A percentile compares a stretch with the other conserved stretches of the same genome.
These are phyloP conservation scores for Exocentrus adspersus DNA, from an alignment of 2,888 invertebrate species.

Conservation along the genomic window DNA sequence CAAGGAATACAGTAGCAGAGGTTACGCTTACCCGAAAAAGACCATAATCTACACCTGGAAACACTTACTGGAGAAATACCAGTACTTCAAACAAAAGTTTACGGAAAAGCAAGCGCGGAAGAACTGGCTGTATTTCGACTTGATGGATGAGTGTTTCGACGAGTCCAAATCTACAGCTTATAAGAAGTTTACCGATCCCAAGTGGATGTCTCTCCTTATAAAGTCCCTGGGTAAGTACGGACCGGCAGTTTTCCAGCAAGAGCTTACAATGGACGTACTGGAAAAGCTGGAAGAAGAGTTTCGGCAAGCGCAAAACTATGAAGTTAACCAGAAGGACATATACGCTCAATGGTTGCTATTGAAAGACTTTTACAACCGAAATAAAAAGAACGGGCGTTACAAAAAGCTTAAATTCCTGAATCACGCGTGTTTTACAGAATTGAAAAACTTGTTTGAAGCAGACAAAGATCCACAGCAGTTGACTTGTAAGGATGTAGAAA, in stretches of 20 bases:
- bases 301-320: constrained; percentile 28
- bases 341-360: constrained; percentile 31
- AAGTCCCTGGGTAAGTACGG: neutral
- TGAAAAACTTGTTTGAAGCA: constrained; percentile 30
- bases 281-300: constrained; percentile 29
- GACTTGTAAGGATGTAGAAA: too few relatives aligned
- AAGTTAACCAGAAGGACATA: constrained; percentile 37
- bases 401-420: too few relatives aligned
- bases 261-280: constrained; percentile 17
- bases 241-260: neutral
- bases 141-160: constrained; percentile 20
- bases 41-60: constrained; percentile 13
- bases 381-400: neutral
- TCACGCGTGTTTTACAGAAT: constrained; percentile 15
- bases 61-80: constrained; percentile 12
- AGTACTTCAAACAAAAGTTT: constrained; percentile 12
- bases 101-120: neutral
- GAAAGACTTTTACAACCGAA: constrained; percentile 31
- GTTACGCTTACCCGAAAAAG: neutral
- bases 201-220: constrained; percentile 1
- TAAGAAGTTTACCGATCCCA: neutral
- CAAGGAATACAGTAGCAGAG: neutral
- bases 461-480: too few relatives aligned
- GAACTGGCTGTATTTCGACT: constrained; percentile 5
- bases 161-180: neutral